Percentiles rank a stretch among this genome's conserved stretches.
phyloP scores from a whole-genome alignment of 30 jellyfish, hydroid and myxozoan genomes.

The Catostylus mosaicus region DNA sequence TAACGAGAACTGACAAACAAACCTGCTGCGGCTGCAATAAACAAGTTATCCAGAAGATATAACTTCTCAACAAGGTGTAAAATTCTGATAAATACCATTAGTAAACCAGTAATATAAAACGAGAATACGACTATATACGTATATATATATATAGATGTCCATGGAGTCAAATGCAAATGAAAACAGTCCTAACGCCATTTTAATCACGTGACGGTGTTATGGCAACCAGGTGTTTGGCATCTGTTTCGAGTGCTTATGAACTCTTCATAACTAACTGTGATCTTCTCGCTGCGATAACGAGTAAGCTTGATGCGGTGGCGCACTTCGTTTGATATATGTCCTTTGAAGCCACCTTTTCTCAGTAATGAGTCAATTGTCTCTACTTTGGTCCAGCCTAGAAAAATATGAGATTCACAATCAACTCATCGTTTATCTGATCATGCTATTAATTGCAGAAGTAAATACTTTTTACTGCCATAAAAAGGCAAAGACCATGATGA shows the following conservation, averaged over 20 bases:
- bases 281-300: constrained; percentile 97
- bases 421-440: too few relatives aligned
- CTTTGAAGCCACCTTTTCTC: constrained; percentile 96
- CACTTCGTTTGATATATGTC: constrained; percentile 90
- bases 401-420: too few relatives aligned
- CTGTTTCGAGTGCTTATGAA: constrained; percentile 73
- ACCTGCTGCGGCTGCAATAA: neutral
- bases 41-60: constrained; percentile 39
- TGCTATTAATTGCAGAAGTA: too few relatives aligned
- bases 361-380: constrained; percentile 94
- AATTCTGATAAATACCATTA: constrained; percentile 44
- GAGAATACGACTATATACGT: neutral
- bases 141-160: neutral
- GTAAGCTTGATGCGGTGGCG: constrained; percentile 96
- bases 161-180: neutral
- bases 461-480: too few relatives aligned
- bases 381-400: constrained; percentile 90
- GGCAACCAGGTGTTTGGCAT: constrained; percentile 58
- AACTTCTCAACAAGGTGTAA: constrained; percentile 27
- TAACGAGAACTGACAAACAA: neutral
- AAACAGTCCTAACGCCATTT: neutral
- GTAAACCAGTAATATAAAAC: constrained; percentile 27
- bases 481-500: too few relatives aligned
- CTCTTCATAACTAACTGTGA: constrained; percentile 91
- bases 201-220: constrained; percentile 46